Conservation (phyloP, 2,888 invertebrate genomes). For the Clepsis dumicolana region DNA sequence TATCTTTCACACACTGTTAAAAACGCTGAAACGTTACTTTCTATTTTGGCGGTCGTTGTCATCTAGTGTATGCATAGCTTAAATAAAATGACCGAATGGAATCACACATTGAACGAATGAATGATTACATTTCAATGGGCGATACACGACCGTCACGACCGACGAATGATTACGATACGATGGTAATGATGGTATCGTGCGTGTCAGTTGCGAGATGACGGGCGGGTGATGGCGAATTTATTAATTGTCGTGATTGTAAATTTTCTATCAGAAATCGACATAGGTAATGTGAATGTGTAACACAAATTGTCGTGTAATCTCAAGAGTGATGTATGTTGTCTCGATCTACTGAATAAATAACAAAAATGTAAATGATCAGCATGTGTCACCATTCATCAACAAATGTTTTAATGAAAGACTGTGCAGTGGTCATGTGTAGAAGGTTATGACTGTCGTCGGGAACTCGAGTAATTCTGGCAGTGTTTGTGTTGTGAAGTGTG, state of each 20-base stretch:
- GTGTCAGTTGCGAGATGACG: constrained; percentile 58
- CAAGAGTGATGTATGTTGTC: constrained; percentile 53
- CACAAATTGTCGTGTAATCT: constrained; percentile 45
- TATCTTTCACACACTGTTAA: not conserved
- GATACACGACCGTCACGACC: constrained; percentile 15
- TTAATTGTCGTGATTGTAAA: constrained; percentile 47
- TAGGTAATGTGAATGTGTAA: constrained; percentile 49
- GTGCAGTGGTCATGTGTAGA: constrained; percentile 80
- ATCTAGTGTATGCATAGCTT: not conserved
- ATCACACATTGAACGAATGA: constrained; percentile 28
- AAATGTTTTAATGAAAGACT: constrained; percentile 79
- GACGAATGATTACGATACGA: constrained; percentile 41
- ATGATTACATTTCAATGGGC: constrained; percentile 29
- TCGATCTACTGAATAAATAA: constrained; percentile 65
- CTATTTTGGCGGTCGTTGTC: not conserved
- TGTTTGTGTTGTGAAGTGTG: constrained; percentile 78
- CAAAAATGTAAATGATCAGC: constrained; percentile 74
- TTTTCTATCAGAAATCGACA: constrained; percentile 52
- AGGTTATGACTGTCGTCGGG: constrained; percentile 77
- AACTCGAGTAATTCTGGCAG: constrained; percentile 67
- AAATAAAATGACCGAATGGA: constrained; percentile 29
- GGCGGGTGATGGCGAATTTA: constrained; percentile 58
- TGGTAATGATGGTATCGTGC: constrained; percentile 43
- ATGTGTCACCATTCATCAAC: constrained; percentile 84
- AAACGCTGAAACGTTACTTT: not conserved